Evolutionary conservation across 1,140 invertebrate species (phyloP), one percentile per base, ranked within the genome.

Genomic region (Microplitis mediator): DNA sequence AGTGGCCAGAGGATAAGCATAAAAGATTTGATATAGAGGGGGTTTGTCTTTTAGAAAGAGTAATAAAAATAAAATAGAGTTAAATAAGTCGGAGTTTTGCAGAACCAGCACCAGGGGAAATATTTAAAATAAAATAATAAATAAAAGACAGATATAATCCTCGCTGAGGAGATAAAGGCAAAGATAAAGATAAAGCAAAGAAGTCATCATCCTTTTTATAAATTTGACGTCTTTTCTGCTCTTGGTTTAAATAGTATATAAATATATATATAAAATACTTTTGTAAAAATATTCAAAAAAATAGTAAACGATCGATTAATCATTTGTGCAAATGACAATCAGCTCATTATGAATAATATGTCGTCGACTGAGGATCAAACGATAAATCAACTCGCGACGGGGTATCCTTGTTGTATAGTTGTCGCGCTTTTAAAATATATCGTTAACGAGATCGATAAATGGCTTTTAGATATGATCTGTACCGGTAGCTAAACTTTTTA

Each of bases 401-500:
- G 16, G 23, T 39, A 66, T 32, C 34, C 11, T 63, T 39, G 61
- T 35, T 35, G 60, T 14, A 23, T 64, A 35, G 13, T 35, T 34
- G 34, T 14, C 45, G 65, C 39, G 11, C 13, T n/a, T 50, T 52
- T 51, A n/a, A 65, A 67, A 67, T 54, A 54, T 72, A 72, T 72
- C 70, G 62, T 58, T 72, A 72, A 72, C 64, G 63, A 72, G 70
- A 72, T 72, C 70, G 63, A 72, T 72, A 72, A 72, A 72, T 72
- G 62, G 52, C 62, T 9, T 66, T 14, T 52, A 32, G 51, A 65
- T 52, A 35, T 58, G 52, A 72, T 58, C 14, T 39, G 61, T 56
- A 63, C 62, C 60, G 14, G 52, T 71, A 71, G 34, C 61, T 64
- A 64, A 52, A 52, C 13, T 64, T 64, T 50, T 45, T 64, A 35